phyloP scores from a whole-genome alignment of 2,888 invertebrate species.

The Brachyptera risi region DNA sequence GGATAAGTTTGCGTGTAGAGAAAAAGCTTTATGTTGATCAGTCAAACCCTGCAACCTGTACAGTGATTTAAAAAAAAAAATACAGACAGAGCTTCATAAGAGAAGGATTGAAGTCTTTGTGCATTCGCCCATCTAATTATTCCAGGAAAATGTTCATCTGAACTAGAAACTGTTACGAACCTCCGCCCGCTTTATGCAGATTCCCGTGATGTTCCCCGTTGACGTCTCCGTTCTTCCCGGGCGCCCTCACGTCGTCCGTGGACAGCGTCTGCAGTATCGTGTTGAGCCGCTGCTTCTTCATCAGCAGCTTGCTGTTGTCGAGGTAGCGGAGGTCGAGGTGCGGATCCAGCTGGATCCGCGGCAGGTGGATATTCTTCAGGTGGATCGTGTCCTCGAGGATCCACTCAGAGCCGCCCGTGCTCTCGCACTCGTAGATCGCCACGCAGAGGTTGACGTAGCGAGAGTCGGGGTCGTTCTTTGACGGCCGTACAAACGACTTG shows the following conservation, averaged over 20 bases:
- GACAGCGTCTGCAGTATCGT: conserved; percentile 79
- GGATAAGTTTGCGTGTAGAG: too few relatives aligned
- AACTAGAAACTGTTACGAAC: too few relatives aligned
- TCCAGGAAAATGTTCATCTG: too few relatives aligned
- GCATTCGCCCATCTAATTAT: too few relatives aligned
- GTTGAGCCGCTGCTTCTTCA: conserved; percentile 72
- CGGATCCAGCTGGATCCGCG: conserved; percentile 74
- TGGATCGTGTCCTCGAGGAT: conserved; percentile 93
- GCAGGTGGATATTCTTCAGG: conserved; percentile 84
- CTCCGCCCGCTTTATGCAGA: conserved; percentile 38
- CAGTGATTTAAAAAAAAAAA: too few relatives aligned
- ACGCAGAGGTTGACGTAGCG: conserved; percentile 88
- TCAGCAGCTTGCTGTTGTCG: conserved; percentile 69
- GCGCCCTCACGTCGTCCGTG: conserved; percentile 65
- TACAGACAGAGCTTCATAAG: too few relatives aligned
- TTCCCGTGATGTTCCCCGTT: conserved; percentile 36
- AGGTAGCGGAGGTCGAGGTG: conserved; percentile 69
- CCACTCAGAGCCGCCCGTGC: conserved; percentile 88
- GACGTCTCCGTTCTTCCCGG: conserved; percentile 42
- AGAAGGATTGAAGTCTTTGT: too few relatives aligned
- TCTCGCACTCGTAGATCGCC: conserved; percentile 98
- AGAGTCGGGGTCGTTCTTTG: conserved; percentile 69
- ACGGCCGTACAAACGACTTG: conserved; percentile 79
- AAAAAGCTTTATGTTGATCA: too few relatives aligned
- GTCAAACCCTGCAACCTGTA: too few relatives aligned